Evolutionary conservation across 2,888 invertebrate genomes (phyloP), one percentile per base, ranked within the genome.

Genomic region (Ophion slaviceki): DNA sequence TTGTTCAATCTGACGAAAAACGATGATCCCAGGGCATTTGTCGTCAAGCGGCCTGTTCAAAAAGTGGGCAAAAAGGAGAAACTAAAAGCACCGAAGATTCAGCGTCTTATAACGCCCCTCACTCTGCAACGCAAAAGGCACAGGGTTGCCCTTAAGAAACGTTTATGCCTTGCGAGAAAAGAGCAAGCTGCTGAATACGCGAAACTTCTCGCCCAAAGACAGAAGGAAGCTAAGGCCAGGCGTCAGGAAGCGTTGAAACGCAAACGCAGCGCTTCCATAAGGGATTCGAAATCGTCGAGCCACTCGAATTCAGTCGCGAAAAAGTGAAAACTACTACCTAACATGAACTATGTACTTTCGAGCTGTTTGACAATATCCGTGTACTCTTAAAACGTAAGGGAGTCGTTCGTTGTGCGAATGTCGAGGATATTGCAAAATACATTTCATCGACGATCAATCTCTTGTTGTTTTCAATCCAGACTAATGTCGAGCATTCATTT

Each of bases 1-100:
- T 96, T 99, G 84, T 99, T 99, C 95, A 99, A 99, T 95, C 95
- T 99, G 93, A 95, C 96, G 92, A 99, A 99, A 95, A 98, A 99
- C 92, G 99, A 99, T 94, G 99, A 99, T 95, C 99, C 99, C 1
- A 96, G 99, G 90, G 98, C 98, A 90, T 99, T 98, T 93, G 99
- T 99, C 82, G 98, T 99, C 88, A 98, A 99, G 94, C 96, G 99
- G 87, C 98, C 99, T 7, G 93, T 96, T 62, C 92, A 92, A 78
- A 96, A 96, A 90, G 95, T 95, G 88, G 95, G 95, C 36, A 95
- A 95, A 88, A 96, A 96, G 91, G 95, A 95, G 79, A 94, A 95
- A 28, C 95, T 95, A 88, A 97, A 96, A 94, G 96, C 97, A 0
- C 97, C 97, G 40, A 97, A 97, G 94, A 97, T 97, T 89, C 97